Conservation (phyloP, 1,140 invertebrate genomes). For the Drosophila prosaltans region DNA sequence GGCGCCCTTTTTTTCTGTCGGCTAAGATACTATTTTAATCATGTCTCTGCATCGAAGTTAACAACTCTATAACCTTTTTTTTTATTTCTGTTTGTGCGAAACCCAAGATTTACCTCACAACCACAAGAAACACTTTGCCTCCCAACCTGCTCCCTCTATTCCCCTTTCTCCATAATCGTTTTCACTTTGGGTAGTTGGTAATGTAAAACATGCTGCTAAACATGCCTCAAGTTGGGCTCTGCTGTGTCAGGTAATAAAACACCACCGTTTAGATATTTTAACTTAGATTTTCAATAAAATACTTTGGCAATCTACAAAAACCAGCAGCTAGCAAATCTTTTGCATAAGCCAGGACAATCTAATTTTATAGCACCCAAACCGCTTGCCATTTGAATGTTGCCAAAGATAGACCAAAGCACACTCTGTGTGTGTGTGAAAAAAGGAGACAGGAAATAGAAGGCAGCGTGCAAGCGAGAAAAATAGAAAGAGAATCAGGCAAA, state of each 20-base stretch:
- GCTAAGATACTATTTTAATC: not conserved
- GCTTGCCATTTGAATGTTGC: conserved; percentile 39
- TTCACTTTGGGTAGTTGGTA: conserved; percentile 12
- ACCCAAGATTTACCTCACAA: conserved; percentile 2
- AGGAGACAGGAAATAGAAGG: too few species aligned
- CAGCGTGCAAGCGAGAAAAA: not conserved
- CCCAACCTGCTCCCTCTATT: conserved; percentile 14
- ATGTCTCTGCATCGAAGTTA: not conserved
- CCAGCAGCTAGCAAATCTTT: conserved; percentile 55
- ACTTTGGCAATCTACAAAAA: conserved; percentile 55
- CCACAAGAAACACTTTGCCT: conserved; percentile 29
- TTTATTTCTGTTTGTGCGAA: not conserved
- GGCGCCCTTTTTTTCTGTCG: not conserved
- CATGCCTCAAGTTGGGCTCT: conserved; percentile 31
- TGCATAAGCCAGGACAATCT: conserved; percentile 74
- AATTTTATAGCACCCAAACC: conserved; percentile 63
- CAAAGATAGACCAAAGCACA: not conserved
- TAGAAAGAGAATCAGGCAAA: conserved; percentile 21
- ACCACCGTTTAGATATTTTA: conserved; percentile 73
- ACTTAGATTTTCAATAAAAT: conserved; percentile 78
- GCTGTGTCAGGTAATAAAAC: conserved; percentile 73
- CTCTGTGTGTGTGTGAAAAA: too few species aligned
- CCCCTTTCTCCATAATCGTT: conserved; percentile 7
- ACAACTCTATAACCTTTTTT: conserved; percentile 6
- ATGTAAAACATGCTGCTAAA: conserved; percentile 62